Percentiles rank a stretch among this genome's conserved stretches.
Conservation (phyloP, 30 jellyfish, hydroid and myxozoan species). For the Hydractinia symbiolongicarpus region DNA sequence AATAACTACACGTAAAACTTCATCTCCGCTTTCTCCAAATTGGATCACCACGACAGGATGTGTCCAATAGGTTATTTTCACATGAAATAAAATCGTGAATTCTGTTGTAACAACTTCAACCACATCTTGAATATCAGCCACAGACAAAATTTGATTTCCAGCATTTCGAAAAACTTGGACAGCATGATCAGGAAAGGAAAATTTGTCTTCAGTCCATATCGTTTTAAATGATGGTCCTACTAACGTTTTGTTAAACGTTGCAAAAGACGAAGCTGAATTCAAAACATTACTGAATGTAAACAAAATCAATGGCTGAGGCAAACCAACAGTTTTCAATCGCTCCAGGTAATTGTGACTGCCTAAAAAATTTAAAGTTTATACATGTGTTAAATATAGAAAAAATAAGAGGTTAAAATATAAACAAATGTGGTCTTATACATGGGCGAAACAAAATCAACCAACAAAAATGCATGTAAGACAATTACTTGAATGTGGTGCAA, state of each 20-base stretch:
- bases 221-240: not conserved
- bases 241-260: not conserved
- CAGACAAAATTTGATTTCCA: not conserved
- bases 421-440: too few relatives aligned
- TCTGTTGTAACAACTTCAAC: not conserved
- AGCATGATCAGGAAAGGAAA: not conserved
- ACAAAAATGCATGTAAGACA: too few relatives aligned
- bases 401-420: too few relatives aligned
- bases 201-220: conserved; percentile 2
- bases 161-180: not conserved
- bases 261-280: not conserved
- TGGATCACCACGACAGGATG: not conserved
- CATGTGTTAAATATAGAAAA: too few relatives aligned
- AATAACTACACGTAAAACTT: not conserved
- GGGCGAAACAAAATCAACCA: too few relatives aligned
- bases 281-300: conserved; percentile 6
- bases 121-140: not conserved
- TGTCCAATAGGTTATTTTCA: not conserved
- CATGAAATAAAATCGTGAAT: conserved; percentile 1
- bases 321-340: not conserved
- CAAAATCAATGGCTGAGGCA: conserved; percentile 16
- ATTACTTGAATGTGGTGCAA: not conserved
- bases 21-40: not conserved
- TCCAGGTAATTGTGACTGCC: not conserved
- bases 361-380: not conserved